Evolutionary conservation across 1,140 invertebrate species (phyloP).

Genomic region (Nixonia krombeini): DNA sequence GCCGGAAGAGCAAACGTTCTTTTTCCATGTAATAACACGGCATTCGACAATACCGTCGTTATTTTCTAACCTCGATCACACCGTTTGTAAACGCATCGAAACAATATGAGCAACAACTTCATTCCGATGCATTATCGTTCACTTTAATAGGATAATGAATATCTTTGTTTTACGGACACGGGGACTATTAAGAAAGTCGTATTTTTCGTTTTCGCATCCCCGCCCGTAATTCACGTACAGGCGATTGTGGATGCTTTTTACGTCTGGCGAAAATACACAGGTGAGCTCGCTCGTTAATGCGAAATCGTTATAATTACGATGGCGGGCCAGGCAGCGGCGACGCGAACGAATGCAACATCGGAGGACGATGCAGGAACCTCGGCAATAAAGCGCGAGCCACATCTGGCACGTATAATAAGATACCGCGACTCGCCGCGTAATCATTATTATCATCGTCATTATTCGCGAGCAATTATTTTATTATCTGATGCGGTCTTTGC

Average conservation of each 20-base stretch:
- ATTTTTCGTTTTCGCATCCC: background rate
- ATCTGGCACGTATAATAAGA: slow-evolving; percentile 49
- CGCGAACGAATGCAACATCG: slow-evolving; percentile 4
- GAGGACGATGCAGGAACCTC: slow-evolving; percentile 3
- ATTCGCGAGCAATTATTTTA: slow-evolving; percentile 52
- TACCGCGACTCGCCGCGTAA: slow-evolving; percentile 28
- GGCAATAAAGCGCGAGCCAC: slow-evolving; percentile 33
- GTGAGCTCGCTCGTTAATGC: slow-evolving; percentile 38
- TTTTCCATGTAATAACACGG: too few relatives aligned
- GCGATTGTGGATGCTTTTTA: slow-evolving; percentile 17
- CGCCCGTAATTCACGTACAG: background rate
- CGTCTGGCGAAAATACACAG: slow-evolving; percentile 10
- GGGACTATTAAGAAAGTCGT: background rate
- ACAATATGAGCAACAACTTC: slow-evolving; percentile 1
- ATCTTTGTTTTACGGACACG: slow-evolving; percentile 12
- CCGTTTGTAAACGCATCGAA: background rate
- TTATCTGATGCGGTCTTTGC: slow-evolving; percentile 38
- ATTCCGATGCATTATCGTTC: slow-evolving; percentile 12
- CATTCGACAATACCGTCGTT: too few relatives aligned
- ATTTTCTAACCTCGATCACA: too few relatives aligned
- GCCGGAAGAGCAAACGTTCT: too few relatives aligned
- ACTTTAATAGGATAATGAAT: slow-evolving; percentile 37
- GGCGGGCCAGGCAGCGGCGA: background rate
- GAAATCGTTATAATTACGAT: slow-evolving; percentile 6
- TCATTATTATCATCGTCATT: slow-evolving; percentile 46